Base-by-base conservation (phyloP, 2,797 vertebrate genomes). In the Pipistrellus kuhlii region DNA sequence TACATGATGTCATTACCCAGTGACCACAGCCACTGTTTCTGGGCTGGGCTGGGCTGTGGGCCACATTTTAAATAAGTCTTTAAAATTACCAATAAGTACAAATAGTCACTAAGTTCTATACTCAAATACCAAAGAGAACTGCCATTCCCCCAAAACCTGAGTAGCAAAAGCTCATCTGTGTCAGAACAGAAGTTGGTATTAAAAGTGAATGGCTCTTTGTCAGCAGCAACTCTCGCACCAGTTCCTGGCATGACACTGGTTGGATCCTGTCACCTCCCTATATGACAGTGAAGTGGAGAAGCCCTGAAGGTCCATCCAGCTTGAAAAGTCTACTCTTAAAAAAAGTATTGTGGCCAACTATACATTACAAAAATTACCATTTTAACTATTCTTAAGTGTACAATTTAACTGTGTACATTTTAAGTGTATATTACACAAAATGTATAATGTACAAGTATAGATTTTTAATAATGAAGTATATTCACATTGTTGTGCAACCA, bases 61-160 rank as follows among this genome's bases (percentile, higher is more conserved):
- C 0, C 57, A 27, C 57, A 59, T 59, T 59, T 59, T 59, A 27
- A 13, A 27, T 14, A 91, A 7, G 8, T 25, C 68, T 96, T 62
- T 66, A 62, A 96, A 88, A 90, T 48, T 90, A n/a, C 57, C 44
- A 81, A 38, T 46, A 69, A 93, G n/a, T 80, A 38, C n/a, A 93
- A 85, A 93, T 44, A 83, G 17, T 59, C 53, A 78, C 78, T 89
- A 90, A 85, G 82, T 66, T 88, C 77, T 68, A 85, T 10, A 53
- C 38, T 76, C 44, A 89, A n/a, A 86, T 53, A 44, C 32, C 69
- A 88, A 53, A 93, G 91, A 91, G 6, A 81, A 83, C 8, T 27
- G 4, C 41, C 41, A 62, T 32, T 89, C 66, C 59, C 35, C 35
- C 15, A 46, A 90, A 86, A 30, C 30, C 32, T 41, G 25, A 71